Conservation (phyloP, 2,113 vertebrate species). For the Perognathus longimembris region DNA sequence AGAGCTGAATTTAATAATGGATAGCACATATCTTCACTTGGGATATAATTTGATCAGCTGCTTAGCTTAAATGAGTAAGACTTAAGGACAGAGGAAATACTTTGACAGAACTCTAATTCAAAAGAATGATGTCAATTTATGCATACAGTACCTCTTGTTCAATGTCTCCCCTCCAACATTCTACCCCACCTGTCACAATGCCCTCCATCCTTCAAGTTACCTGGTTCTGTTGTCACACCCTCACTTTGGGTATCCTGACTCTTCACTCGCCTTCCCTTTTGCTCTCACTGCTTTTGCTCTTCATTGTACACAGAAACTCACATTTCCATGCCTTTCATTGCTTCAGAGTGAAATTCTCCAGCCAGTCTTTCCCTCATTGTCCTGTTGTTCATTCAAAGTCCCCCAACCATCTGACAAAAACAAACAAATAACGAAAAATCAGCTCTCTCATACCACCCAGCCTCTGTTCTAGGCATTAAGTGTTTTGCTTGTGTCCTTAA, state of each 20-base stretch:
- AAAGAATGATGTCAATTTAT: not conserved
- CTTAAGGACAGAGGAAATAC: not conserved
- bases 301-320: too few relatives aligned
- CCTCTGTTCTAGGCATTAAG: constrained; percentile 61
- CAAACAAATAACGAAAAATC: not conserved
- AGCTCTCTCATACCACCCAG: constrained; percentile 21
- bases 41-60: too few relatives aligned
- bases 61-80: too few relatives aligned
- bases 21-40: too few relatives aligned
- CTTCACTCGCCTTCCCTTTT: too few relatives aligned
- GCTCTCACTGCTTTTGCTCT: not conserved
- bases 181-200: too few relatives aligned
- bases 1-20: too few relatives aligned
- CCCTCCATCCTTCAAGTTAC: too few relatives aligned
- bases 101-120: not conserved
- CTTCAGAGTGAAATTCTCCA: not conserved
- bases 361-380: constrained; percentile 38
- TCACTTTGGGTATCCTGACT: too few relatives aligned
- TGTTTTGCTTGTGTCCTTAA: constrained; percentile 51
- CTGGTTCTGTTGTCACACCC: too few relatives aligned
- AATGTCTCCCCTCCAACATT: too few relatives aligned
- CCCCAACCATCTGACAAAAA: constrained; percentile 30
- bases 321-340: not conserved
- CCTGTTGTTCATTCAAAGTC: not conserved
- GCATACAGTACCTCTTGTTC: too few relatives aligned